Conservation (phyloP, 2,113 vertebrate genomes). For the Sprattus sprattus region DNA sequence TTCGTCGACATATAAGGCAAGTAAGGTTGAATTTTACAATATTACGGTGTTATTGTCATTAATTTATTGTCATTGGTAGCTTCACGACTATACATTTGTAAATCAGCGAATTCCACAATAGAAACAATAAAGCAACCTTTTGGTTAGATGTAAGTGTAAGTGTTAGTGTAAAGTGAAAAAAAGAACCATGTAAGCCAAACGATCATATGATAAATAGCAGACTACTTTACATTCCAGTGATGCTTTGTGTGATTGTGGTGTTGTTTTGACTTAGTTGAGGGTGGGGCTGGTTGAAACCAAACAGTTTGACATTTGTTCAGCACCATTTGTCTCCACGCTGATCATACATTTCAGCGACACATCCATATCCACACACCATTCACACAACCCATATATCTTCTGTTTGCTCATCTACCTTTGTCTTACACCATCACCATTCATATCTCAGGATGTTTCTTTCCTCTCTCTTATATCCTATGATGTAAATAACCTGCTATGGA, state of each 20-base stretch:
- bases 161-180: not conserved
- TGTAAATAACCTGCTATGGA: not conserved
- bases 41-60: not conserved
- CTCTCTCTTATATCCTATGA: not conserved
- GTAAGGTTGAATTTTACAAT: not conserved
- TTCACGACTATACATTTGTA: not conserved
- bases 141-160: not conserved
- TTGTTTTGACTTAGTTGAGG: not conserved
- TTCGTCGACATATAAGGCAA: not conserved
- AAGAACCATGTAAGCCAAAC: not conserved
- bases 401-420: not conserved
- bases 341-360: not conserved
- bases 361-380: not conserved
- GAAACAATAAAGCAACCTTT: not conserved
- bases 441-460: not conserved
- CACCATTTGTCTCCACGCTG: not conserved
- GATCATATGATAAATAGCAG: not conserved
- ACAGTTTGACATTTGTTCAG: conserved; percentile 22
- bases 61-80: not conserved
- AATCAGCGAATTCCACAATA: not conserved
- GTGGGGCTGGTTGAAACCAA: conserved; percentile 20
- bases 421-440: not conserved
- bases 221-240: not conserved
- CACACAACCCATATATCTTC: not conserved
- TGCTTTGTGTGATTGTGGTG: not conserved